Evolutionary conservation across 2,797 vertebrate species (phyloP).

Genomic region (Agapornis canus): DNA sequence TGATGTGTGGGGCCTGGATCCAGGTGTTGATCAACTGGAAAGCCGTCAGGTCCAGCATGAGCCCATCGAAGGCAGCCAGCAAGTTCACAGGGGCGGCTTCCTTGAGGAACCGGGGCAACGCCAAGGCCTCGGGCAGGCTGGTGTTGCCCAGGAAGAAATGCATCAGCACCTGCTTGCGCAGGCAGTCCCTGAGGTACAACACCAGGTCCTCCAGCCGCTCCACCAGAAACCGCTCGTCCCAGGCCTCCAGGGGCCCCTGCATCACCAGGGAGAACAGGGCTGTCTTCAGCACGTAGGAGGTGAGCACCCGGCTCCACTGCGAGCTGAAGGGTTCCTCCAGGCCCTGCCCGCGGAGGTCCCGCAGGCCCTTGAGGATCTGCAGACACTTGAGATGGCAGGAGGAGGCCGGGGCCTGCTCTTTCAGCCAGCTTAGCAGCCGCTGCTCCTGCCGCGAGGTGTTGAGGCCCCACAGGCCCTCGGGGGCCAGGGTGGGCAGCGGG

Average conservation of each 20-base stretch:
- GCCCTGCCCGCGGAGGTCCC: slow-evolving; percentile 79
- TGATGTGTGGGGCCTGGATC: slow-evolving; percentile 81
- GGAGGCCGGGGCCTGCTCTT: slow-evolving; percentile 76
- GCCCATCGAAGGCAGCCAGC: slow-evolving; percentile 75
- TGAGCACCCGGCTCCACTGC: slow-evolving; percentile 81
- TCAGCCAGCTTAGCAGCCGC: slow-evolving; percentile 82
- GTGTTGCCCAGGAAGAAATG: slow-evolving; percentile 82
- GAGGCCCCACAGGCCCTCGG: slow-evolving; percentile 79
- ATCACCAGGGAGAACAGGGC: slow-evolving; percentile 81
- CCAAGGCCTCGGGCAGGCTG: slow-evolving; percentile 74
- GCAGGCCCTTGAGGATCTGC: slow-evolving; percentile 85
- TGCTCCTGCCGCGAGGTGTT: slow-evolving; percentile 84
- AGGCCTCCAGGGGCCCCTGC: slow-evolving; percentile 72
- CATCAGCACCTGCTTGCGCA: slow-evolving; percentile 76
- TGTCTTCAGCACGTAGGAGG: slow-evolving; percentile 84
- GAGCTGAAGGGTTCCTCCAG: slow-evolving; percentile 75
- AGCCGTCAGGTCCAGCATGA: slow-evolving; percentile 74
- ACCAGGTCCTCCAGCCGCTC: slow-evolving; percentile 83
- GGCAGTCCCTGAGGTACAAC: slow-evolving; percentile 76
- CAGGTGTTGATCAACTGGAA: slow-evolving; percentile 81
- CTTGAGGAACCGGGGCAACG: slow-evolving; percentile 80
- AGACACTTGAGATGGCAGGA: slow-evolving; percentile 88
- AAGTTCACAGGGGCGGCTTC: slow-evolving; percentile 79
- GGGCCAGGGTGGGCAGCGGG: neutral
- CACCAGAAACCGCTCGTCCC: slow-evolving; percentile 81